Conservation (phyloP, 2,113 vertebrate species). For the Pomatostomus ruficeps region DNA sequence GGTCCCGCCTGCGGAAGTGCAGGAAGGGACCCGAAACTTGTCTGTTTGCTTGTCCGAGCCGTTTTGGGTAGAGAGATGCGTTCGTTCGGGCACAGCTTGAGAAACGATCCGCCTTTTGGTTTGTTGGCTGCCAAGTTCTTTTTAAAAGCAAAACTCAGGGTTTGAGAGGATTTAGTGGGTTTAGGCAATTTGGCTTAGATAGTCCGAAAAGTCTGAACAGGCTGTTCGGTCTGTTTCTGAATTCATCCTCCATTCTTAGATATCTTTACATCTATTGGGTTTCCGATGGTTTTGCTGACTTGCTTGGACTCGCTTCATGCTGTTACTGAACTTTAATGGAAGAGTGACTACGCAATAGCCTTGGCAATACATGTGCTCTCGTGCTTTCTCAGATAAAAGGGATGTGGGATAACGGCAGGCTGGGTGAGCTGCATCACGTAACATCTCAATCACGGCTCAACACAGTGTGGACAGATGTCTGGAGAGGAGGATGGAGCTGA, state of each 20-base stretch:
- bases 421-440: background rate
- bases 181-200: background rate
- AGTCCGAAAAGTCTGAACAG: background rate
- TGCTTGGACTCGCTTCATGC: background rate
- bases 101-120: background rate
- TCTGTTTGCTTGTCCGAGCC: background rate
- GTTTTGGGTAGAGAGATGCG: accelerated
- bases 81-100: background rate
- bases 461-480: background rate
- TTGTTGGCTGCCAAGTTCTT: background rate
- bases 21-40: background rate
- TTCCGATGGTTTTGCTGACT: background rate
- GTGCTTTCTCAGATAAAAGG: background rate
- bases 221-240: background rate
- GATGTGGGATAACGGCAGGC: background rate
- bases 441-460: background rate
- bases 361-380: background rate
- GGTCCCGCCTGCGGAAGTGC: background rate
- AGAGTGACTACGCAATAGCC: background rate
- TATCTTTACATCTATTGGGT: background rate
- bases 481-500: background rate
- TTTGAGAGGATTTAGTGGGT: background rate
- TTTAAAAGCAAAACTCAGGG: background rate
- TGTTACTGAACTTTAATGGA: background rate
- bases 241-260: accelerated